Base-by-base conservation (phyloP, 2,113 vertebrate genomes). In the Onychorhynchus coronatus region DNA sequence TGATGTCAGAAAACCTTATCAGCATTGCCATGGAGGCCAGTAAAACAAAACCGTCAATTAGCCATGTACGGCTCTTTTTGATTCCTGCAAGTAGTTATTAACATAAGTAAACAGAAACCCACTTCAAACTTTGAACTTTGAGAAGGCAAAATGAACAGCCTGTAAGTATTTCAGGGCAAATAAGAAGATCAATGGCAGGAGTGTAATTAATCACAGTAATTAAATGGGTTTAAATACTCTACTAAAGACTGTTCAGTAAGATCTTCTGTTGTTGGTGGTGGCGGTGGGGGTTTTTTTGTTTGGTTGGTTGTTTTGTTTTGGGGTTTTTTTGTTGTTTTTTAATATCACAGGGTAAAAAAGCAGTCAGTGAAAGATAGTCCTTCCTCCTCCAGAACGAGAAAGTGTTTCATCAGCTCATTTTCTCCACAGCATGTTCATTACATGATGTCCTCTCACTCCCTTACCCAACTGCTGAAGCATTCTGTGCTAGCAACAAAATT, bases 151-250 rank as follows among this genome's bases (percentile, higher is more conserved):
- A 84, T 92, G 88, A 97, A 94, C 35, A 93, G 75, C 46, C 70
- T 88, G 16, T 97, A 96, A 97, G 91, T 92, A 95, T 67, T 95
- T 74, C 2, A 12, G 85, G 94, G 66, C 47, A 80, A 95, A 95
- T 91, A 88, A 91, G 83, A 81, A 94, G 85, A 86, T 94, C 88
- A 97, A 42, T 96, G 88, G 52, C 52, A 92, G 80, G 50, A 35
- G 3, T 85, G 93, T 91, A 85, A 97, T 97, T 93, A 72, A 93
- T 96, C 88, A 80, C 15, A 8, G 63, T 93, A 94, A 97, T 97
- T 97, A 96, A 95, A 95, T 37, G 58, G 59, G 56, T 94, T 95
- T 97, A 94, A 96, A 95, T 56, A 79, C n/a, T 47, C 27, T 94
- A 93, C 70, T 88, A 30, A 85, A 87, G 46, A 80, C 82, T 92